Percentiles rank a stretch among this genome's conserved stretches.
Conservation (phyloP, 2,113 vertebrate species). For the Mugil cephalus region DNA sequence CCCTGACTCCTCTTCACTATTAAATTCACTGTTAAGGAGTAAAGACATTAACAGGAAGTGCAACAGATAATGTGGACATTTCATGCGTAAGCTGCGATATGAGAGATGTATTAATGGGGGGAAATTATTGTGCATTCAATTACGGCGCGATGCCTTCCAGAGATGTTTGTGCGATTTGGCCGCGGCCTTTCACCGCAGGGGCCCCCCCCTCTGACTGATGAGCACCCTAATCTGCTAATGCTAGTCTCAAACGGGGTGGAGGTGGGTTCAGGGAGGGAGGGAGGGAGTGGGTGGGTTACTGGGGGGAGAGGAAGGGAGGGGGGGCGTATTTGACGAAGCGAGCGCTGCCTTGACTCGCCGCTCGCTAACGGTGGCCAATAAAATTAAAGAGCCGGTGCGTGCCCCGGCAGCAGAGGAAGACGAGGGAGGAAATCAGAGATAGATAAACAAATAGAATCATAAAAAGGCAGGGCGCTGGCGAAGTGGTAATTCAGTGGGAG, state of each 20-base stretch:
- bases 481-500: conserved; percentile 84
- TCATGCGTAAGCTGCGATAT: conserved; percentile 94
- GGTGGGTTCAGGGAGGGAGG: conserved; percentile 14
- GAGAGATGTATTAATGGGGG: conserved; percentile 98
- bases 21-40: conserved; percentile 91
- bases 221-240: conserved; percentile 99
- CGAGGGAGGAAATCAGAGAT: conserved; percentile 80
- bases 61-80: conserved; percentile 94
- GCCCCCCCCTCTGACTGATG: conserved; percentile 91
- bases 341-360: conserved; percentile 81
- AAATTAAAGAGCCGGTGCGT: conserved; percentile 80
- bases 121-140: conserved; percentile 98
- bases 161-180: conserved; percentile 96
- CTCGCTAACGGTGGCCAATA: conserved; percentile 86
- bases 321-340: conserved; percentile 63
- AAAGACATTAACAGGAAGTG: conserved; percentile 89
- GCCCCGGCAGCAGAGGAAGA: conserved; percentile 64
- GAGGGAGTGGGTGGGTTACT: conserved; percentile 83
- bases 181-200: conserved; percentile 87
- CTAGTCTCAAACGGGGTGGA: conserved; percentile 95
- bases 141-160: conserved; percentile 96
- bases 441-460: conserved; percentile 89
- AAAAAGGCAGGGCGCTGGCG: conserved; percentile 82
- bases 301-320: conserved; percentile 50
- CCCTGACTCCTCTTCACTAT: conserved; percentile 69